Evolutionary conservation across 1,140 invertebrate genomes (phyloP), one percentile per base, ranked within the genome.

Genomic region (Drosophila lacteicornis): DNA sequence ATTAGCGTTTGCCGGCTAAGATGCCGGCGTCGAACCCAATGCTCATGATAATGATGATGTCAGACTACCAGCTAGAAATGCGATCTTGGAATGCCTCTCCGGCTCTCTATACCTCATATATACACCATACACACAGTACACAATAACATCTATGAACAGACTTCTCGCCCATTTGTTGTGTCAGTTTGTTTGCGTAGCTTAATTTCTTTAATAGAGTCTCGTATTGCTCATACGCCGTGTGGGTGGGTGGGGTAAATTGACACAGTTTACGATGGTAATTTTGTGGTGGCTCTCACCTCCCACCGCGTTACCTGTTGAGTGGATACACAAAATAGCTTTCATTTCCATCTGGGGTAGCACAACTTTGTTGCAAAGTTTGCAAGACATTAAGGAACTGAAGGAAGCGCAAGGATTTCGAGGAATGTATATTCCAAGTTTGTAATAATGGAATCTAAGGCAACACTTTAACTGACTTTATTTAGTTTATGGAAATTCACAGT

Each of bases 161-260:
- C 17, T 38, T 56, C n/a, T 33, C 30, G 38, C 36, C 19, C 19
- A 43, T 69, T 19, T 65, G 15, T 33, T 61, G 17, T 36, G 19
- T 61, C 36, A 17, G 56, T 46, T 56, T 66, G 73, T 68, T 78
- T 61, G 55, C 75, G 12, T 76, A 53, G 22, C 63, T 77, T 61
- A 69, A 69, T 84, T 77, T 69, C 68, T 78, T 63, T 81, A 84
- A 71, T 84, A 77, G 51, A 61, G 33, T 58, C 43, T 51, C 22
- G 51, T 49, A 77, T 87, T 88, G 74, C 77, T 80, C 84, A 87
- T 75, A 77, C 73, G 76, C 40, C 59, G 50, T 49, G 79, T 79
- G 68, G 59, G 73, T 74, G 67, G 77, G 68, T 22, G 55, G 42
- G 45, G 17, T 36, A 50, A 83, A 80, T 84, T 88, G 80, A 84